Evolutionary conservation across 2,797 vertebrate genomes (phyloP).

Genomic region (Dendrocincla fuliginosa): DNA sequence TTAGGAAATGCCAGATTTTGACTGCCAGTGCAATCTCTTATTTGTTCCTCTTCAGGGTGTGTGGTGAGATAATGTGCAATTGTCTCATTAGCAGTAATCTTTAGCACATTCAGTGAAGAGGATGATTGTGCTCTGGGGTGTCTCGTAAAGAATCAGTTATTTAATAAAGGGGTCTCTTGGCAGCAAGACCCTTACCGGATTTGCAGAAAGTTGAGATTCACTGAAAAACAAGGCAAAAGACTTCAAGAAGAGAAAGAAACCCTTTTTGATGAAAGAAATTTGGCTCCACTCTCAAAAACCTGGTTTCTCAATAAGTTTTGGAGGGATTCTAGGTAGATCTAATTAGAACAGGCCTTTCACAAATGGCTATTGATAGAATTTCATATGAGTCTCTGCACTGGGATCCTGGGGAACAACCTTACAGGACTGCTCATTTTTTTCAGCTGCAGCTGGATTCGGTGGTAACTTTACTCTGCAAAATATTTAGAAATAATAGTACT

Average conservation of each 20-base stretch:
- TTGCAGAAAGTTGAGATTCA: background rate
- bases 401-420: background rate
- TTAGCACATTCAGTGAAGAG: conserved; percentile 14
- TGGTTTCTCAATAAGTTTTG: background rate
- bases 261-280: background rate
- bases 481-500: background rate
- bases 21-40: background rate
- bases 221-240: background rate
- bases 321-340: background rate
- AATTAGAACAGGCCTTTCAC: background rate
- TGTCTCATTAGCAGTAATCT: conserved; percentile 40
- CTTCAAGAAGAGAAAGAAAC: background rate
- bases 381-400: background rate
- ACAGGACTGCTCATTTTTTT: background rate
- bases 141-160: background rate
- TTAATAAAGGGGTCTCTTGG: conserved; percentile 14
- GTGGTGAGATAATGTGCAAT: background rate
- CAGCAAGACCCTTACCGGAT: background rate
- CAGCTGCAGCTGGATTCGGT: background rate
- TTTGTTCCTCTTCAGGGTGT: background rate
- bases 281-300: background rate
- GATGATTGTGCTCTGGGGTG: background rate
- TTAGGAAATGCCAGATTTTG: background rate
- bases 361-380: background rate
- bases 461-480: background rate